A percentile compares a stretch with the other conserved stretches of the same genome.
Evolutionary conservation across 2,113 vertebrate species (phyloP).

Genomic region (Bufo bufo): DNA sequence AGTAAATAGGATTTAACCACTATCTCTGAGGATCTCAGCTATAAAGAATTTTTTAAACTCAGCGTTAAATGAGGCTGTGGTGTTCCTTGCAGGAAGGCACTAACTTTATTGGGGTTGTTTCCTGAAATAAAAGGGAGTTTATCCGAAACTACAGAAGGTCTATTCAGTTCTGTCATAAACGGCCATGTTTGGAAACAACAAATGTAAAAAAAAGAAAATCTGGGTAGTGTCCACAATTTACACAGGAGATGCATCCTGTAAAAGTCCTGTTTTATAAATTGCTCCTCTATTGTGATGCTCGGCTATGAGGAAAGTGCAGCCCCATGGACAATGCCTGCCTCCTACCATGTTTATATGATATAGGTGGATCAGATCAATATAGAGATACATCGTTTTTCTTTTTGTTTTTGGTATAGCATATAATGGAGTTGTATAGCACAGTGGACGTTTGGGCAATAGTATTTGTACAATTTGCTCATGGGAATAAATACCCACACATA

Average conservation of each 20-base stretch:
- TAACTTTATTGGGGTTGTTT: conserved; percentile 56
- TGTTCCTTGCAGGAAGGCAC: conserved; percentile 51
- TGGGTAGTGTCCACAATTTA: not conserved
- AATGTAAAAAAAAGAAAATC: not conserved
- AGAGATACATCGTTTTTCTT: not conserved
- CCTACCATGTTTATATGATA: not conserved
- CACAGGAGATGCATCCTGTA: not conserved
- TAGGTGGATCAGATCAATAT: not conserved
- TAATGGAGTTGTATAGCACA: not conserved
- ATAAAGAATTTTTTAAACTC: conserved; percentile 29
- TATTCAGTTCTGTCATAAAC: conserved; percentile 47
- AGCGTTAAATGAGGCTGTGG: conserved; percentile 40
- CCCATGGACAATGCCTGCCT: not conserved
- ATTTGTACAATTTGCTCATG: not conserved
- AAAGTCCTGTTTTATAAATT: not conserved
- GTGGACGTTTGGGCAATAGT: not conserved
- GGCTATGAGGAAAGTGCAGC: not conserved
- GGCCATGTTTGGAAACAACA: conserved; percentile 24
- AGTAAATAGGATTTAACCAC: conserved; percentile 14
- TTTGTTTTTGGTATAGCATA: no score
- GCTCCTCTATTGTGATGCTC: not conserved
- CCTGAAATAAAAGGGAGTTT: conserved; percentile 55
- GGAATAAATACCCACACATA: not conserved
- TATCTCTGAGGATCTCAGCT: conserved; percentile 18
- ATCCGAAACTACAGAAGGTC: conserved; percentile 26